phyloP scores from a whole-genome alignment of 2,797 vertebrate species.

The Ctenochaetus hawaiiensis region DNA sequence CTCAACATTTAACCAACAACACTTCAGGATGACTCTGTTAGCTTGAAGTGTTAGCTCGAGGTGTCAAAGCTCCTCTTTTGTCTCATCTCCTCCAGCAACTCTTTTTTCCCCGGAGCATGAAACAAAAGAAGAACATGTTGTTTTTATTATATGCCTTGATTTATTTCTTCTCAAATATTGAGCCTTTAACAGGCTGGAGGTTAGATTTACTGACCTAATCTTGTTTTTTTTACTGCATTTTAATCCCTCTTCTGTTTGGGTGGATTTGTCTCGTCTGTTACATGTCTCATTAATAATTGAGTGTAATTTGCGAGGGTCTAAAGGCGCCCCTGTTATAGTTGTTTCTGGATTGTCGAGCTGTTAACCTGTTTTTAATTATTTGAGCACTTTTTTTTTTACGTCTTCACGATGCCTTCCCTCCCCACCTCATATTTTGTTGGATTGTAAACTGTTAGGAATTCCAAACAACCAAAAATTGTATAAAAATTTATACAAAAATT shows the following conservation, averaged over 20 bases:
- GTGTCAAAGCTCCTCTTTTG: constrained; percentile 39
- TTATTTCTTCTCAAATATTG: constrained; percentile 20
- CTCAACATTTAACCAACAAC: constrained; percentile 67
- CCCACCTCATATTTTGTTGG: no score
- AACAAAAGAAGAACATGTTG: background rate
- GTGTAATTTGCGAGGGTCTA: constrained; percentile 15
- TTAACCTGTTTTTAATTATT: background rate
- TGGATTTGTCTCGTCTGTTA: constrained; percentile 22
- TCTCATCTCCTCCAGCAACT: constrained; percentile 16
- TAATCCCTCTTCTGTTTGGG: constrained; percentile 29
- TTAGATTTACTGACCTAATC: constrained; percentile 27
- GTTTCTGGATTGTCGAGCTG: background rate
- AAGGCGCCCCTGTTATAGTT: background rate
- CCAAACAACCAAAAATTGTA: background rate
- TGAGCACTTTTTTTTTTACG: background rate
- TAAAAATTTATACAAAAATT: background rate
- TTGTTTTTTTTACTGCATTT: constrained; percentile 37
- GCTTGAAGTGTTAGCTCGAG: constrained; percentile 25
- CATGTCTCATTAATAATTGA: constrained; percentile 18
- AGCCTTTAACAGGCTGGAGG: constrained; percentile 14
- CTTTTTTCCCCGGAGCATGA: constrained; percentile 41
- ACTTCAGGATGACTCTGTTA: constrained; percentile 52
- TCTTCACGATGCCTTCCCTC: background rate
- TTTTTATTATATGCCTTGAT: constrained; percentile 25
- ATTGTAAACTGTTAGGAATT: background rate